phyloP scores from a whole-genome alignment of 2,113 vertebrate genomes.

The Empidonax traillii region DNA sequence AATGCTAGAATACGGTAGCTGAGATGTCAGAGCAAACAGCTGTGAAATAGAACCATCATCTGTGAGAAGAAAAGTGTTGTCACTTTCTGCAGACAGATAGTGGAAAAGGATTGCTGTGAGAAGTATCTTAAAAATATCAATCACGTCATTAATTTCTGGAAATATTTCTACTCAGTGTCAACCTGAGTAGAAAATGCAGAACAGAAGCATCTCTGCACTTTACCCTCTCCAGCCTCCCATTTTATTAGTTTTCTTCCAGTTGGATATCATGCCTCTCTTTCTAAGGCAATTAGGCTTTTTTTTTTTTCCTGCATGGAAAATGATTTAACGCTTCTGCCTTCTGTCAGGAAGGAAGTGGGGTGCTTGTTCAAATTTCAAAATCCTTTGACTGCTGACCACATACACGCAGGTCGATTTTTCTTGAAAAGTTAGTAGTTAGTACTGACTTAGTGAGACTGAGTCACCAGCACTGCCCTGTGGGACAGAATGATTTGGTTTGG shows the following conservation, averaged over 20 bases:
- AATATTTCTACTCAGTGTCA: background rate
- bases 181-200: background rate
- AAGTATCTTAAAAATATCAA: background rate
- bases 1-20: background rate
- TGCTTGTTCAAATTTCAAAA: background rate
- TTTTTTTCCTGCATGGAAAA: background rate
- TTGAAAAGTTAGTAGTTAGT: background rate
- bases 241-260: background rate
- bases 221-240: background rate
- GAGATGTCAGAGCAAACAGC: background rate
- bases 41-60: background rate
- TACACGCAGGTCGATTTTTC: background rate
- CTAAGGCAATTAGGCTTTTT: background rate
- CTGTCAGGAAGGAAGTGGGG: background rate
- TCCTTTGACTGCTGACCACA: background rate
- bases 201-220: background rate
- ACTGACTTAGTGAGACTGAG: background rate
- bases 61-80: background rate
- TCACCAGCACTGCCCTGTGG: background rate
- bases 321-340: background rate
- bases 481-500: background rate
- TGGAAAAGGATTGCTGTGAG: background rate
- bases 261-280: background rate
- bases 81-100: background rate
- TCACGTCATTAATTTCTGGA: background rate